phyloP scores from a whole-genome alignment of 2,113 vertebrate genomes.

The Mystacornis crossleyi region DNA sequence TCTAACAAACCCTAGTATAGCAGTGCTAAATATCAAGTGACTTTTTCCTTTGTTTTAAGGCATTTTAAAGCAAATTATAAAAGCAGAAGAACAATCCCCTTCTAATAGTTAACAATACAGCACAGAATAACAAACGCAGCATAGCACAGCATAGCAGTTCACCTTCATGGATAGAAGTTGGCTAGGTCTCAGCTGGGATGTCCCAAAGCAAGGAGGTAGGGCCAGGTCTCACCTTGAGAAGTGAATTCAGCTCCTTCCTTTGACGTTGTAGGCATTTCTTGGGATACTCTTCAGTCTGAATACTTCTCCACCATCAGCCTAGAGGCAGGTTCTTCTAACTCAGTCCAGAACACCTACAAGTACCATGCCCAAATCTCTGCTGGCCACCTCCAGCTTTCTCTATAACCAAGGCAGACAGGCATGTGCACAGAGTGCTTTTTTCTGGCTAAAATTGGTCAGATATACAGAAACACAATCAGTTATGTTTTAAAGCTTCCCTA shows the following conservation, averaged over 20 bases:
- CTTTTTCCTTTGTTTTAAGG: background rate
- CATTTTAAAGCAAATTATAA: background rate
- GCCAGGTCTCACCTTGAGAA: background rate
- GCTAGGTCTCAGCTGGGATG: background rate
- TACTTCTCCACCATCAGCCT: background rate
- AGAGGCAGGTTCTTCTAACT: background rate
- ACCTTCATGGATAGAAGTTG: background rate
- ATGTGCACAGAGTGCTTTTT: background rate
- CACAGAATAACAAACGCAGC: background rate
- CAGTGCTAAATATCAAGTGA: background rate
- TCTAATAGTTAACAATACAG: background rate
- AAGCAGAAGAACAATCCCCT: background rate
- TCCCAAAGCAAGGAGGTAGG: background rate
- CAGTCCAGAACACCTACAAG: background rate
- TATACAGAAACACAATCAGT: background rate
- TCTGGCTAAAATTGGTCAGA: background rate
- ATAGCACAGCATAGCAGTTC: background rate
- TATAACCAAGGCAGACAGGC: background rate
- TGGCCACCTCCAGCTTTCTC: background rate
- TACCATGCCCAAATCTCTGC: background rate
- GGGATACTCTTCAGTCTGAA: background rate
- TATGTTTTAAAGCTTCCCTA: background rate
- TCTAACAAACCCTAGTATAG: background rate
- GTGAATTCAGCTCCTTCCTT: background rate
- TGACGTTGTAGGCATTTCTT: background rate